Conservation (phyloP, 2,888 invertebrate species). For the Sarcophaga rosellei region DNA sequence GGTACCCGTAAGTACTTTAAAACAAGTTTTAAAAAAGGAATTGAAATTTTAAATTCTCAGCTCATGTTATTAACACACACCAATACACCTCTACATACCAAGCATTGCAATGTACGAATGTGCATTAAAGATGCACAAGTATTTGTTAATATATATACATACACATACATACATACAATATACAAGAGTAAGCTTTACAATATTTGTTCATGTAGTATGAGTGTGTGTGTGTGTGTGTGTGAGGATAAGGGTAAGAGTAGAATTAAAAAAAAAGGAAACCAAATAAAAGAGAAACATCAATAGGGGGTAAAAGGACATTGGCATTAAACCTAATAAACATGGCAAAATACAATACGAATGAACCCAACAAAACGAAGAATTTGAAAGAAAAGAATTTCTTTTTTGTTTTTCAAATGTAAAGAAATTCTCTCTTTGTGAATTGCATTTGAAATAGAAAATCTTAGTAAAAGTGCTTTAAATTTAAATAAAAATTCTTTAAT, state of each 20-base stretch:
- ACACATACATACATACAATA: too few relatives aligned
- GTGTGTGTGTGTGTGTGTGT: background rate
- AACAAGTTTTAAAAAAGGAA: background rate
- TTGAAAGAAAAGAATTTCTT: background rate
- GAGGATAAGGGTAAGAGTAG: background rate
- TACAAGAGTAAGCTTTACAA: background rate
- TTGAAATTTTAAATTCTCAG: slow-evolving; percentile 36
- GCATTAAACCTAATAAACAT: slow-evolving; percentile 41
- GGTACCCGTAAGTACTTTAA: background rate
- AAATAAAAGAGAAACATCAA: background rate
- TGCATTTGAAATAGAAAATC: too few relatives aligned
- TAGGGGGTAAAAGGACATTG: slow-evolving; percentile 33
- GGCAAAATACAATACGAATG: background rate
- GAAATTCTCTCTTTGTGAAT: too few relatives aligned
- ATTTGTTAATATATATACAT: background rate
- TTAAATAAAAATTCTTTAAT: background rate
- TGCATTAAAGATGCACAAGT: background rate
- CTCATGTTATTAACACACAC: slow-evolving; percentile 28
- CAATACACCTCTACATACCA: background rate
- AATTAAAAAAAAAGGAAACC: background rate
- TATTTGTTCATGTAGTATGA: background rate
- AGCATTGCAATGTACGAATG: background rate
- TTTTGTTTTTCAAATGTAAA: too few relatives aligned
- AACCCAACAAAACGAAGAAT: slow-evolving; percentile 47
- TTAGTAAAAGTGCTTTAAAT: too few relatives aligned